phyloP scores from a whole-genome alignment of 2,113 vertebrate genomes.

The Phoenicopterus ruber region DNA sequence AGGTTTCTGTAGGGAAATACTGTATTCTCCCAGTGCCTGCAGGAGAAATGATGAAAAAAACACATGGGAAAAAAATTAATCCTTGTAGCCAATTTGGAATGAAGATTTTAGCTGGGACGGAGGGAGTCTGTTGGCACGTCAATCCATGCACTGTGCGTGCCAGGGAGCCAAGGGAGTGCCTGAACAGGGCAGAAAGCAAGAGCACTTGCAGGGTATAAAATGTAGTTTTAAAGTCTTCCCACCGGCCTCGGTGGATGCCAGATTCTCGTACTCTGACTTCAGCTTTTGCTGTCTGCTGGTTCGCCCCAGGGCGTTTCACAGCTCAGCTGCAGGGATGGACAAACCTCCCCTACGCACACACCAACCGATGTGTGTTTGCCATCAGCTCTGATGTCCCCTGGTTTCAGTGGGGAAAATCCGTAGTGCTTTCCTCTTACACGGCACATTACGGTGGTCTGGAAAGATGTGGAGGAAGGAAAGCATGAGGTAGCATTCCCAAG shows the following conservation, averaged over 20 bases:
- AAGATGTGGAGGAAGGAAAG: not conserved
- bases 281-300: not conserved
- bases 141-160: rapidly evolving
- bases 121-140: not conserved
- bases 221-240: not conserved
- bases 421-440: not conserved
- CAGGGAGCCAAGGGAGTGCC: not conserved
- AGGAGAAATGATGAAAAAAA: not conserved
- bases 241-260: not conserved
- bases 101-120: not conserved
- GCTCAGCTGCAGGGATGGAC: not conserved
- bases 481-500: not conserved
- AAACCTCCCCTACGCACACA: not conserved
- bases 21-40: not conserved
- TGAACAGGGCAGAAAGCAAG: not conserved
- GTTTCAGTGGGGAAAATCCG: not conserved
- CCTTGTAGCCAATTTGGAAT: not conserved
- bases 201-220: not conserved
- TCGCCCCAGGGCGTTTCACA: not conserved
- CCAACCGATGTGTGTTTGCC: not conserved
- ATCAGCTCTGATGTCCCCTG: not conserved
- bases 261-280: not conserved
- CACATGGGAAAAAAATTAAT: not conserved
- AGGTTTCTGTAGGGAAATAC: not conserved
- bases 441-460: not conserved